These are phyloP conservation scores for Drosophila nigritarsus DNA, from an alignment of 2,888 invertebrate species.

Conservation along the genomic window DNA sequence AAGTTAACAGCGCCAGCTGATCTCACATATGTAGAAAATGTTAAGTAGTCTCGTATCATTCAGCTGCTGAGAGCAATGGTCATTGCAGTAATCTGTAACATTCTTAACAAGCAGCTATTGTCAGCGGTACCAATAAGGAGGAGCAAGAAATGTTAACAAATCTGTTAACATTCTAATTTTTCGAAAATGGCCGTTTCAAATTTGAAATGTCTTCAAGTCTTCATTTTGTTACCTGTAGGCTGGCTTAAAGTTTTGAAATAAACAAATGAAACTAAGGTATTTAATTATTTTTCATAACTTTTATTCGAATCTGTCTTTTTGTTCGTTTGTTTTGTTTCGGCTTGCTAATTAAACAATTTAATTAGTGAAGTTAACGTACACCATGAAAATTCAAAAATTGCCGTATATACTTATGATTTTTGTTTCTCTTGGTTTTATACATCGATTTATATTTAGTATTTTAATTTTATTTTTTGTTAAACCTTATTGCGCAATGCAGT, in stretches of 20 bases:
- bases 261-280: background rate
- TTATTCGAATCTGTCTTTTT: constrained; percentile 57
- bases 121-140: rapidly evolving
- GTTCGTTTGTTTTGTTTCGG: constrained; percentile 38
- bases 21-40: too few relatives aligned
- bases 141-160: background rate
- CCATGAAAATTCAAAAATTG: constrained; percentile 53
- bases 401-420: constrained; percentile 29
- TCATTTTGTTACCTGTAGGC: background rate
- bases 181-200: background rate
- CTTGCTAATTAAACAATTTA: constrained; percentile 68
- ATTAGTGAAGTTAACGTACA: constrained; percentile 68
- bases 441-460: constrained; percentile 41
- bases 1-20: background rate
- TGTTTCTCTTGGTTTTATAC: constrained; percentile 39
- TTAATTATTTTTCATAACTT: constrained; percentile 42
- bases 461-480: constrained; percentile 19
- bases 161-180: background rate
- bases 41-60: background rate
- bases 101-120: constrained; percentile 1
- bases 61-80: background rate
- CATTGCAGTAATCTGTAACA: background rate
- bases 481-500: constrained; percentile 47
- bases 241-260: background rate
- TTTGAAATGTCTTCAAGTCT: background rate